Conservation (phyloP, 2,888 invertebrate species). For the Hybos culiciformis region DNA sequence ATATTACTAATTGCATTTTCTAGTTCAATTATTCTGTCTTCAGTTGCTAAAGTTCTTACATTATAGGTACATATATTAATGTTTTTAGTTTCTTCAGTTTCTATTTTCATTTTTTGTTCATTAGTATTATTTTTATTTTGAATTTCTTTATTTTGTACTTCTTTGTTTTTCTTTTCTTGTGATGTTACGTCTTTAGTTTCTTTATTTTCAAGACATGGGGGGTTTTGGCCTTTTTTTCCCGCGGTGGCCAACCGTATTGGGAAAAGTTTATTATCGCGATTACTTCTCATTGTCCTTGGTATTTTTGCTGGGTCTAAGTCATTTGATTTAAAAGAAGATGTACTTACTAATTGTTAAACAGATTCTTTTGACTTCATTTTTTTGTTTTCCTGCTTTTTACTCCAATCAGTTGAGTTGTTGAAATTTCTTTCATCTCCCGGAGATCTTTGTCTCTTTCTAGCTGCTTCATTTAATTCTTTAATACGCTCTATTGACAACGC, state of each 20-base stretch:
- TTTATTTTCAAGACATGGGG: too few species aligned
- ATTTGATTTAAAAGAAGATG: too few species aligned
- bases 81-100: neutral
- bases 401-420: too few species aligned
- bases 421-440: neutral
- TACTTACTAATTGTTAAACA: too few species aligned
- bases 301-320: too few species aligned
- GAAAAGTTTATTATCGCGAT: neutral
- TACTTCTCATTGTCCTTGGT: too few species aligned
- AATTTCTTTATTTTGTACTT: too few species aligned
- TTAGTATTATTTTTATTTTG: neutral
- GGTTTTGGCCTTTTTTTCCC: neutral
- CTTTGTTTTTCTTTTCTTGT: too few species aligned
- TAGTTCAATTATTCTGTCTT: neutral
- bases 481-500: neutral
- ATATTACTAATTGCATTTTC: neutral
- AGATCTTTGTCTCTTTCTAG: neutral
- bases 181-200: too few species aligned
- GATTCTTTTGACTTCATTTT: too few species aligned
- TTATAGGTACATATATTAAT: neutral
- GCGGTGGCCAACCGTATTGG: neutral
- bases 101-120: neutral
- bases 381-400: too few species aligned
- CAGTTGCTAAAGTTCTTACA: neutral
- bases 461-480: neutral